Conservation (phyloP, 92 coral and sea anemone genomes). For the Porites divaricata region DNA sequence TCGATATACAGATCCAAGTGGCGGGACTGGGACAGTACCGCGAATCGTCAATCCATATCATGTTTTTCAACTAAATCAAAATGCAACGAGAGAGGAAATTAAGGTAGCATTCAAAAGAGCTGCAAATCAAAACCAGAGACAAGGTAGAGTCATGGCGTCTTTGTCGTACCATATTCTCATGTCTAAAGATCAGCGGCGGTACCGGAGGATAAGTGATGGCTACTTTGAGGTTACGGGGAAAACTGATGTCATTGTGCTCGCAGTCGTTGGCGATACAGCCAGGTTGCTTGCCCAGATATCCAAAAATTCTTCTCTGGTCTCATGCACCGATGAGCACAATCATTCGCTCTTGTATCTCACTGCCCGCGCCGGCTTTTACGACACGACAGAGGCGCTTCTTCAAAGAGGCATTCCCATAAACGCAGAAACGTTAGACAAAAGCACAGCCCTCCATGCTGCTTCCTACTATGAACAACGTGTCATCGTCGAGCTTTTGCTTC, state of each 20-base stretch:
- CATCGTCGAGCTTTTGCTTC: constrained; percentile 58
- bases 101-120: constrained; percentile 37
- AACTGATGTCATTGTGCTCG: constrained; percentile 54
- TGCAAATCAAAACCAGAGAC: constrained; percentile 21
- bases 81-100: constrained; percentile 12
- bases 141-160: constrained; percentile 56
- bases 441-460: constrained; percentile 75
- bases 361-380: constrained; percentile 69
- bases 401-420: constrained; percentile 51
- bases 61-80: constrained; percentile 19
- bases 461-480: constrained; percentile 60
- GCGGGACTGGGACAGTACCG: constrained; percentile 35
- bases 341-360: constrained; percentile 61
- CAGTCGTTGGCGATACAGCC: constrained; percentile 61
- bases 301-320: not conserved
- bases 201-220: not conserved
- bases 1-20: constrained; percentile 50
- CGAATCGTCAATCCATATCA: constrained; percentile 46
- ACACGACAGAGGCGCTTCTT: constrained; percentile 50
- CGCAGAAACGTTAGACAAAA: constrained; percentile 53
- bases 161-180: constrained; percentile 55
- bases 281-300: constrained; percentile 26
- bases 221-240: not conserved
- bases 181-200: constrained; percentile 41
- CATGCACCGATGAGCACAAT: constrained; percentile 48